Evolutionary conservation across 2,888 invertebrate species (phyloP), one percentile per base, ranked within the genome.

Genomic region (Ptychoptera albimana): DNA sequence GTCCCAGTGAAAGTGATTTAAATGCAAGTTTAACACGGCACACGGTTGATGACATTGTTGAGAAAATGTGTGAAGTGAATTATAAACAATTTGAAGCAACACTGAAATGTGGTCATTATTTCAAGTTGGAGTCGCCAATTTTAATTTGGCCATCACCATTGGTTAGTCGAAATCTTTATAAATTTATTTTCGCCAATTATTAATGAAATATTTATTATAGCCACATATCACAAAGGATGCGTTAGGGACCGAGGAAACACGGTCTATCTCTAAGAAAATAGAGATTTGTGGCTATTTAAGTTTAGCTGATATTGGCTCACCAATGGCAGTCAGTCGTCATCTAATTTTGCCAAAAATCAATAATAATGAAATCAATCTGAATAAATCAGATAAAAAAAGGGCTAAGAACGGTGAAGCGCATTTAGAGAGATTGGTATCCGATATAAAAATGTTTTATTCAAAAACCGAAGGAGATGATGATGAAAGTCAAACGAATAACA

Each of bases 261-360:
- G 46, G 32, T 74, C 72, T 48, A 69, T 91, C 43, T 76, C 83
- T 1, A 79, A 77, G 46, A 75, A 77, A 42, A 71, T 94, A 44
- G 82, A 85, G 59, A 77, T 94, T 13, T 78, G 87, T 57, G 94
- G 94, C 0, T 94, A 91, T 59, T 66, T 96, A 42, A 75, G 82
- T n/a, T 77, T 89, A 8, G 75, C 79, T 3, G 93, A 94, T 58
- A 77, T 93, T 43, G 85, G 85, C 31, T 93, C 91, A 46, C 94
- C 94, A 2, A 87, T 89, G 58, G 85, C 88, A 2, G 71, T 91
- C 48, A 92, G 92, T 48, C 75, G 92, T 35, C 94, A 96, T 64
- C 70, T 94, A 48, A 77, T 96, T 8, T 71, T 94, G 50, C 89
- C 94, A 1, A 74, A 79, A 50, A 68, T 74, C 15, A 71, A 69